Evolutionary conservation across 2,797 vertebrate species (phyloP), one percentile per base, ranked within the genome.

Genomic region (Phrynocephalus guinanensis): DNA sequence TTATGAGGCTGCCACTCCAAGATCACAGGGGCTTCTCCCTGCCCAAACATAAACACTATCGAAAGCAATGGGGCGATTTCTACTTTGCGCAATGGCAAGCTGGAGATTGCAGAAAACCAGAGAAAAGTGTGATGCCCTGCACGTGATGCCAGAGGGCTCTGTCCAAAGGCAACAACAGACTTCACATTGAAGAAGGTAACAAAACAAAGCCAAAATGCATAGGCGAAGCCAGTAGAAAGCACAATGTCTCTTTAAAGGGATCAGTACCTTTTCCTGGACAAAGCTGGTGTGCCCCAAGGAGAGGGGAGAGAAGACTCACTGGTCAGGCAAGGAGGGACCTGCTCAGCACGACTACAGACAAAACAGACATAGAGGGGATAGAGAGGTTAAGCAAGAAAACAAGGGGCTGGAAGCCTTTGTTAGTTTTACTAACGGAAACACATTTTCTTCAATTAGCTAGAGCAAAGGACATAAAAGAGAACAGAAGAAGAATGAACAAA

Each of bases 231-330:
- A 70, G 90, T 87, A 91, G 86, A 0, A 10, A 94, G 88, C 94
- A 48, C 38, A 92, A 91, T 87, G 94, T 94, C 91, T 95, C 86
- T 92, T 75, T 22, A 88, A 81, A 85, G 92, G 94, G 95, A 90
- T 95, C 95, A 94, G 97, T 99, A 99, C 99, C 99, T 99, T 98
- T 99, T 99, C 96, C 98, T 98, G 97, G 98, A 95, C 97, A 99
- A 97, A 93, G 98, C 98, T 96, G 99, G 99, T 48, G 98, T 99
- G 92, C 98, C 98, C 99, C 99, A 99, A 63, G 99, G 99, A 95
- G 99, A 99, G 97, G 99, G 99, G 95, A 99, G 98, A 93, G 98
- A 99, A 97, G 98, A 98, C 97, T 99, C 99, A 90, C 98, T 98
- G 97, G 98, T 99, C 98, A 99, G 98, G 97, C 98, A 99, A 96